Percentiles rank a stretch among this genome's conserved stretches.
Evolutionary conservation across 1,140 invertebrate species (phyloP).

Genomic region (Teleogryllus occipitalis): DNA sequence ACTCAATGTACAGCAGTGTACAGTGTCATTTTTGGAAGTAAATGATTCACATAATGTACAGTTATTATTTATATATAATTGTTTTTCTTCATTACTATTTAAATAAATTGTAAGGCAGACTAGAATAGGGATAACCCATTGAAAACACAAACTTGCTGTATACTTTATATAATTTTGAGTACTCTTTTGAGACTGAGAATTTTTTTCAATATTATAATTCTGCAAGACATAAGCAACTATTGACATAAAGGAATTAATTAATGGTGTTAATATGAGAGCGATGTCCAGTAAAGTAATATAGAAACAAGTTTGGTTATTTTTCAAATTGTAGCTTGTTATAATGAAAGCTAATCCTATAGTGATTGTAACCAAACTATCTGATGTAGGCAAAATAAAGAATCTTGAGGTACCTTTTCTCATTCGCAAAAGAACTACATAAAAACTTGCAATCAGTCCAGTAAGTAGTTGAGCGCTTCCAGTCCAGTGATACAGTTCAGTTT

Average conservation of each 20-base stretch:
- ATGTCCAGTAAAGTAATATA: too few relatives aligned
- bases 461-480: too few relatives aligned
- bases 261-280: neutral
- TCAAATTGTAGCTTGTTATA: too few relatives aligned
- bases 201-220: neutral
- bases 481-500: too few relatives aligned
- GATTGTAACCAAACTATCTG: neutral
- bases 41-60: too few relatives aligned
- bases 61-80: neutral
- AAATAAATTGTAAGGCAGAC: neutral
- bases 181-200: neutral
- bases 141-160: neutral
- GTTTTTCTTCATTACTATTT: neutral
- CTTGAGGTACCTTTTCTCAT: neutral
- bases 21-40: too few relatives aligned
- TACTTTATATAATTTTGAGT: neutral
- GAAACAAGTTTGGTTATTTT: too few relatives aligned
- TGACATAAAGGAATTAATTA: neutral
- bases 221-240: neutral
- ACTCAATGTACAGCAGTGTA: too few relatives aligned
- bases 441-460: too few relatives aligned
- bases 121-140: neutral
- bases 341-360: neutral
- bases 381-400: neutral
- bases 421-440: too few relatives aligned